phyloP scores from a whole-genome alignment of 2,113 vertebrate genomes.

The Nerophis lumbriciformis region DNA sequence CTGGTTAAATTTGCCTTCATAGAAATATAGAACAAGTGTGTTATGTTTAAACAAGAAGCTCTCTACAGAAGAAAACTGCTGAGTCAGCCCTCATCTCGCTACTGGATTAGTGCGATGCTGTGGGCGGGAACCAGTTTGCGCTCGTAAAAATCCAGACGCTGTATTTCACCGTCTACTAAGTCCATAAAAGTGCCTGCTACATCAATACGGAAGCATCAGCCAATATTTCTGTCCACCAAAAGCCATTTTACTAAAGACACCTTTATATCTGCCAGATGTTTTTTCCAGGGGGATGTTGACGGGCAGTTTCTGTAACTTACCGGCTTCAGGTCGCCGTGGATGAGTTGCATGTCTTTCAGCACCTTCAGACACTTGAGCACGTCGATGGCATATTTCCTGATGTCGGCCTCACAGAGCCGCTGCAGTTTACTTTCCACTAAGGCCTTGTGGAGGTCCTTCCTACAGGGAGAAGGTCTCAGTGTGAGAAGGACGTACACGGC shows the following conservation, averaged over 20 bases:
- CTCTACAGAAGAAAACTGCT: not conserved
- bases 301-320: not conserved
- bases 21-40: not conserved
- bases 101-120: not conserved
- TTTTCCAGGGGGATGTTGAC: not conserved
- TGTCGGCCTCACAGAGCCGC: not conserved
- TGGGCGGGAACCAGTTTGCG: not conserved
- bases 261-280: not conserved
- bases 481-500: not conserved
- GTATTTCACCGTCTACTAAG: not conserved
- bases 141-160: not conserved
- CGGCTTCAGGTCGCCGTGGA: constrained; percentile 9
- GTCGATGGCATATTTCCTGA: constrained; percentile 11
- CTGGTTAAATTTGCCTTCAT: not conserved
- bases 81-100: not conserved
- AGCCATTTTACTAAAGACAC: not conserved
- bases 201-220: not conserved
- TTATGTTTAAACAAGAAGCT: not conserved
- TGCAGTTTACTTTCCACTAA: constrained; percentile 1
- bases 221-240: not conserved
- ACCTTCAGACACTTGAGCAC: constrained; percentile 13
- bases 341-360: constrained; percentile 4
- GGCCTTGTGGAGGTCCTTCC: constrained; percentile 9
- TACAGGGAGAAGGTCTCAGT: not conserved
- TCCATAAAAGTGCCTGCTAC: not conserved